Evolutionary conservation across 2,888 invertebrate genomes (phyloP), one percentile per base, ranked within the genome.

Genomic region (Omphaloscelis lunosa): DNA sequence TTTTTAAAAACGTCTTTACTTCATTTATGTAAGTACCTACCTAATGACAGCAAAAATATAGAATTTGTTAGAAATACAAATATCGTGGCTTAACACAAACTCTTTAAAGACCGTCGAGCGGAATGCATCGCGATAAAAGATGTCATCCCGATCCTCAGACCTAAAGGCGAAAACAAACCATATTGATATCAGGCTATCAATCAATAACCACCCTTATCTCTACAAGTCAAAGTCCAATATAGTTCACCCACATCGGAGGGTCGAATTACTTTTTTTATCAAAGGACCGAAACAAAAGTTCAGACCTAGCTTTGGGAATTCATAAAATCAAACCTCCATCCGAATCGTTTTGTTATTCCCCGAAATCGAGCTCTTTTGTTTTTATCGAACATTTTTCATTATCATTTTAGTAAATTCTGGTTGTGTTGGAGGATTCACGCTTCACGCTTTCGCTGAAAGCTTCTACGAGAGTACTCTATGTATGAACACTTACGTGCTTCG

Each of bases 81-180:
- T 88, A 83, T 79, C 77, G 92, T 91, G 92, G 92, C 92, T 92
- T 87, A 91, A 91, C 90, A 91, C 89, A 92, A 93, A 92, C 92
- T 93, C 89, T 78, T 82, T 93, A 93, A 93, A 94, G 93, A 93
- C 93, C 92, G 91, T 89, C 87, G 92, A 93, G 91, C 90, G 95
- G 95, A 96, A 96, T 96, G 95, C 95, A 94, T 95, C 94, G 94
- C 93, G 96, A 96, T 96, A 96, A 96, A 96, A 93, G 95, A 96
- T 96, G 96, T 96, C 96, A 96, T 95, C 95, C 95, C 93, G 94
- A 95, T 95, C 94, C 93, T 92, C 91, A 91, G 93, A 93, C 93
- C 91, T 91, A 92, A 93, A 92, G 90, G 92, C 93, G 86, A 94
- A 94, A 94, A 90, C 92, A 90, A 93, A 91, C 91, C 91, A 92